phyloP scores from a whole-genome alignment of 1,140 invertebrate genomes.

The Ostrea denselamellosa region DNA sequence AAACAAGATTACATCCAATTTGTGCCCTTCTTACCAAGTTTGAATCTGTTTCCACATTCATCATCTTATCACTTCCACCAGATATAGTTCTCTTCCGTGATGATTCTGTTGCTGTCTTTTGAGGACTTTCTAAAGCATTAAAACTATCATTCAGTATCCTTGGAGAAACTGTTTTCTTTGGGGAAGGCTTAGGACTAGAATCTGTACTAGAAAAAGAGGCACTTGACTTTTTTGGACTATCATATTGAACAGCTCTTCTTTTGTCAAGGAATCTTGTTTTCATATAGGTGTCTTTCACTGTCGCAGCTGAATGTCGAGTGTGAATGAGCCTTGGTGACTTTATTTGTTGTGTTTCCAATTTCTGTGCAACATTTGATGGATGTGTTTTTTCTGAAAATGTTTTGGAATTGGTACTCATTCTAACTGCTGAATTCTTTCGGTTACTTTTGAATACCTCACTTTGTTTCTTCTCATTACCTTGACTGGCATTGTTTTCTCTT shows the following conservation, averaged over 20 bases:
- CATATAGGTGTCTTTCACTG: conserved; percentile 43
- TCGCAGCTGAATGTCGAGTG: conserved; percentile 41
- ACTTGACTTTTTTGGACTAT: conserved; percentile 32
- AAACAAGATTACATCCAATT: neutral
- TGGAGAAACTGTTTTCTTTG: conserved; percentile 36
- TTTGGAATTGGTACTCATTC: neutral
- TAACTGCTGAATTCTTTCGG: neutral
- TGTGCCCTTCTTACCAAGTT: neutral
- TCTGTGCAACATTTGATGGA: neutral
- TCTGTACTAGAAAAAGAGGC: neutral
- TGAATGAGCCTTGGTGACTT: conserved; percentile 37
- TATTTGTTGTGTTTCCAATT: neutral
- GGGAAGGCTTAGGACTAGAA: neutral
- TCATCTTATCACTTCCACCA: neutral
- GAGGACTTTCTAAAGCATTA: neutral
- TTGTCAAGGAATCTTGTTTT: conserved; percentile 54
- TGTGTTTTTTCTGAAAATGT: neutral
- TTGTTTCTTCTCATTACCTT: neutral
- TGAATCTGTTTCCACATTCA: neutral
- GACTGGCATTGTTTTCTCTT: neutral
- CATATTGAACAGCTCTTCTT: conserved; percentile 44
- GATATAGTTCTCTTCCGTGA: neutral
- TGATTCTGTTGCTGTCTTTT: conserved; percentile 13
- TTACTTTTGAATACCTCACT: neutral
- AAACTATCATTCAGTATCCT: neutral